phyloP scores from a whole-genome alignment of 2,113 vertebrate species.

The Sigmodon hispidus region DNA sequence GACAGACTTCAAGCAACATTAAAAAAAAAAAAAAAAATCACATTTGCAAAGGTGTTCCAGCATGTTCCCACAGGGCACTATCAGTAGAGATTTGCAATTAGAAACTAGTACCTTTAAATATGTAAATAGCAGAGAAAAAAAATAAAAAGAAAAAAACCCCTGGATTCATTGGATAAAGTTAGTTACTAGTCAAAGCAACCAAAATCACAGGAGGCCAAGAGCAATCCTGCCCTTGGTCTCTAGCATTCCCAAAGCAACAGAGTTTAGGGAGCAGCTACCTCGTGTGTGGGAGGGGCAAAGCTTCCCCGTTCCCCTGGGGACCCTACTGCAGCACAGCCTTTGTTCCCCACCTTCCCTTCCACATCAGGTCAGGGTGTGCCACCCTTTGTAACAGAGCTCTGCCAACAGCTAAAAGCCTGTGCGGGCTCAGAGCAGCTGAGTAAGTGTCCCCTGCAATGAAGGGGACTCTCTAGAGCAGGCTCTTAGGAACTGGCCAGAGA shows the following conservation, averaged over 20 bases:
- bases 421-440: background rate
- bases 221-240: background rate
- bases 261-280: background rate
- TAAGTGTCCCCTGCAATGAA: background rate
- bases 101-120: constrained; percentile 79
- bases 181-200: constrained; percentile 61
- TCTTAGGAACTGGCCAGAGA: background rate
- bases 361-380: background rate
- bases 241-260: constrained; percentile 17
- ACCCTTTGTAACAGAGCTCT: background rate
- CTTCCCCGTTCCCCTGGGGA: background rate
- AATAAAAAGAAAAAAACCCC: background rate
- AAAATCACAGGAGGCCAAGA: background rate
- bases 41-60: constrained; percentile 85
- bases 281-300: background rate
- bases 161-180: constrained; percentile 75
- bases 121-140: constrained; percentile 64
- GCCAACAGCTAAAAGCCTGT: background rate
- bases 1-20: constrained; percentile 85
- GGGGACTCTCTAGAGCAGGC: background rate
- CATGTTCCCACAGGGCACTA: constrained; percentile 78
- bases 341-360: background rate
- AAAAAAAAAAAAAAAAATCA: constrained; percentile 75
- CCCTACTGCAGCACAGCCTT: background rate
- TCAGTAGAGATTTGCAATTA: constrained; percentile 80